Conservation (phyloP, 2,113 vertebrate species). For the Barnardius zonarius region DNA sequence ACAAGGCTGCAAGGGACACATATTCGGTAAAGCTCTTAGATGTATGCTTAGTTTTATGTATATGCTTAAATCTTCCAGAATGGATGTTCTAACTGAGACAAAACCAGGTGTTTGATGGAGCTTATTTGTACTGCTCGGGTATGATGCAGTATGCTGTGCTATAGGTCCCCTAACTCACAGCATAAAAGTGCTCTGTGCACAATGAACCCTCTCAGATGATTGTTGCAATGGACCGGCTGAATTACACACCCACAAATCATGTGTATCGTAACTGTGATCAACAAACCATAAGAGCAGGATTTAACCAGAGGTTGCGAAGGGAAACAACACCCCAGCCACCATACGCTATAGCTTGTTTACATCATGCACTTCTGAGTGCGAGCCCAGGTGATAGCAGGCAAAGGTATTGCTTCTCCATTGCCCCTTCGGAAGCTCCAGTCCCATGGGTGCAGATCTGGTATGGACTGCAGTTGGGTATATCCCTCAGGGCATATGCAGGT, state of each 20-base stretch:
- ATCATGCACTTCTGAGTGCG: background rate
- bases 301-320: background rate
- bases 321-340: background rate
- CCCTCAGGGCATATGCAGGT: background rate
- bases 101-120: background rate
- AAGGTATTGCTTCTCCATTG: background rate
- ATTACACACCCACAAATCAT: background rate
- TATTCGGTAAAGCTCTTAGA: constrained; percentile 16
- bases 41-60: constrained; percentile 23
- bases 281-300: background rate
- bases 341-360: background rate
- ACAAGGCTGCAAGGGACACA: background rate
- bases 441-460: background rate
- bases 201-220: background rate
- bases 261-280: background rate
- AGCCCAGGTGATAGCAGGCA: background rate
- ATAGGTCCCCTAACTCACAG: background rate
- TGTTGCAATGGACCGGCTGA: background rate
- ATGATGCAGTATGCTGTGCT: background rate
- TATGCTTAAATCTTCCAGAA: constrained; percentile 1
- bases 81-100: background rate
- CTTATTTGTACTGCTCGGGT: background rate
- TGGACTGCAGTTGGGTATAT: accelerated
- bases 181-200: background rate
- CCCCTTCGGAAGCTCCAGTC: background rate